Percentiles rank a stretch among this genome's conserved stretches.
These are phyloP conservation scores for Melitaea cinxia DNA, from an alignment of 1,140 invertebrate genomes.

Conservation along the genomic window DNA sequence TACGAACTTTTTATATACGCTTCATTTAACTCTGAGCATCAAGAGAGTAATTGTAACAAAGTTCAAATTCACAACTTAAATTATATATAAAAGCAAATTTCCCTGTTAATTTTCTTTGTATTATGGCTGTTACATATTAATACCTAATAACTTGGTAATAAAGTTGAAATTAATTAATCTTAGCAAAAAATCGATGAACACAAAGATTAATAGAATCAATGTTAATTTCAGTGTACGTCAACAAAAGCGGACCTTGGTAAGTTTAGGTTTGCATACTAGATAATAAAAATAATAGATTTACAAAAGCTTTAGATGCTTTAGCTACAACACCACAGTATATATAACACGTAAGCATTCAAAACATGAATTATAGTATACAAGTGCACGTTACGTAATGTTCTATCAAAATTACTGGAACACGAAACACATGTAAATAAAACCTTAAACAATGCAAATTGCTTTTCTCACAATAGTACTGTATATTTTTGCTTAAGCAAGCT, in stretches of 20 bases:
- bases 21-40: too few species aligned
- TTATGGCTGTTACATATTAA: background rate
- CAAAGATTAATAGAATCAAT: conserved; percentile 47
- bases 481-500: conserved; percentile 9
- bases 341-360: too few species aligned
- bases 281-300: conserved; percentile 26
- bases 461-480: background rate
- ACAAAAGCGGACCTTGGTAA: conserved; percentile 74
- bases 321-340: conserved; percentile 7
- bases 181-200: background rate
- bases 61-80: too few species aligned
- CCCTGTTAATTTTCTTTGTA: background rate
- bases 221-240: conserved; percentile 78
- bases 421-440: conserved; percentile 3
- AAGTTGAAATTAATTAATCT: background rate
- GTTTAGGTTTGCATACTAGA: conserved; percentile 47
- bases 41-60: too few species aligned
- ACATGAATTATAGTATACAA: too few species aligned
- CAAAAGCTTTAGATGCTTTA: conserved; percentile 32
- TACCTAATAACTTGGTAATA: background rate
- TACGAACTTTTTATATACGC: too few species aligned
- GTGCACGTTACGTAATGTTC: conserved; percentile 14
- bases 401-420: background rate
- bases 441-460: conserved; percentile 12
- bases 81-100: too few species aligned